phyloP scores from a whole-genome alignment of 2,888 invertebrate species.

The Nemapogon koenigi region DNA sequence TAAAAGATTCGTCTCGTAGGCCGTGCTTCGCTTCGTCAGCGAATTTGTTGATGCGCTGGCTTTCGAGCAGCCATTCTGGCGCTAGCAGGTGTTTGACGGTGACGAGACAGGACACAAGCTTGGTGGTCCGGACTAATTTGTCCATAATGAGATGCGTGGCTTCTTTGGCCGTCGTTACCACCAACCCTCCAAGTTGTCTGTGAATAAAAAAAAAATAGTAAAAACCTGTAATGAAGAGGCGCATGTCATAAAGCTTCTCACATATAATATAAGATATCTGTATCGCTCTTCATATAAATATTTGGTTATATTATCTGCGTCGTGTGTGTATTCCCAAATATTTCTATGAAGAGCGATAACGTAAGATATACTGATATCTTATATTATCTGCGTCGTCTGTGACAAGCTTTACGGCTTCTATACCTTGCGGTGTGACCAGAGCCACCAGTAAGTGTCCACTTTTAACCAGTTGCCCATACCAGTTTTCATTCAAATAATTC shows the following conservation, averaged over 20 bases:
- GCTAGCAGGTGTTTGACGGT: conserved; percentile 81
- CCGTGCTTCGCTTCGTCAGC: conserved; percentile 79
- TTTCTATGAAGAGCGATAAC: no score
- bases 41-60: conserved; percentile 80
- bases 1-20: conserved; percentile 79
- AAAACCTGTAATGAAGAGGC: background rate
- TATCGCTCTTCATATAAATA: no score
- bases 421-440: no score
- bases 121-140: conserved; percentile 80
- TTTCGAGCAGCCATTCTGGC: conserved; percentile 86
- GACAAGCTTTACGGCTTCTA: no score
- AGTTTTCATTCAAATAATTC: no score
- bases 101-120: conserved; percentile 85
- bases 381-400: no score
- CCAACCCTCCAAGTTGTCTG: conserved; percentile 82
- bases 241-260: background rate
- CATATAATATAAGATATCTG: no score
- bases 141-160: conserved; percentile 92
- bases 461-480: no score
- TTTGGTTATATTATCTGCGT: no score
- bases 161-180: conserved; percentile 76
- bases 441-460: no score
- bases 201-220: conserved; percentile 8
- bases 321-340: no score
- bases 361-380: no score